Conservation (phyloP, 2,113 vertebrate genomes). For the Paradoxurus hermaphroditus region DNA sequence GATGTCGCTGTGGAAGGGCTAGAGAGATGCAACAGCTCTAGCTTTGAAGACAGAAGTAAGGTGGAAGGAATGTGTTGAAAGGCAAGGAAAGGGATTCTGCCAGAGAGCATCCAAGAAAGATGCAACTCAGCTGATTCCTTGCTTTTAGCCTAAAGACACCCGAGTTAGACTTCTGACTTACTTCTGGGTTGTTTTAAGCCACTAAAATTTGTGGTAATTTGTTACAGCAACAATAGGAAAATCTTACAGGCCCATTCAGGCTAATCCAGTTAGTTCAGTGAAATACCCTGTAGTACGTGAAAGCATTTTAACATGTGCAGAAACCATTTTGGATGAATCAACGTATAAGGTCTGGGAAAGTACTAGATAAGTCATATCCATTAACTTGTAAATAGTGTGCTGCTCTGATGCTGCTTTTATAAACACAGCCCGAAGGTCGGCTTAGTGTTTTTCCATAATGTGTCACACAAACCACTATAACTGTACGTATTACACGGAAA, state of each 20-base stretch:
- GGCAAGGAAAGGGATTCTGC: background rate
- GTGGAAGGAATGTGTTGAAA: background rate
- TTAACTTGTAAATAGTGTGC: background rate
- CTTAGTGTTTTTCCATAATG: background rate
- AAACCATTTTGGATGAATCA: background rate
- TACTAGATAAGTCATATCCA: too few relatives aligned
- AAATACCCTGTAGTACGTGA: accelerated
- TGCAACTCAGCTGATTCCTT: background rate
- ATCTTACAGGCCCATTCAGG: background rate
- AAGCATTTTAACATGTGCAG: background rate
- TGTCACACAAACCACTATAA: background rate
- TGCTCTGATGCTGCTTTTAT: background rate
- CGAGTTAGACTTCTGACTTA: background rate
- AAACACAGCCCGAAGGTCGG: background rate
- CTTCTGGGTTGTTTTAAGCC: background rate
- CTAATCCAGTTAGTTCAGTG: background rate
- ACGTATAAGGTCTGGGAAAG: too few relatives aligned
- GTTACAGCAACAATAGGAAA: background rate
- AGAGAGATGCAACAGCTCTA: background rate
- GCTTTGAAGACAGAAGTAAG: background rate
- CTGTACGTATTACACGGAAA: background rate
- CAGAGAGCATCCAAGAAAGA: background rate
- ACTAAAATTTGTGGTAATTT: background rate
- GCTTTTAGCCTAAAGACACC: background rate
- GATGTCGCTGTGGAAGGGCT: background rate